Evolutionary conservation across 2,113 vertebrate genomes (phyloP).

Genomic region (Calyptomena viridis): DNA sequence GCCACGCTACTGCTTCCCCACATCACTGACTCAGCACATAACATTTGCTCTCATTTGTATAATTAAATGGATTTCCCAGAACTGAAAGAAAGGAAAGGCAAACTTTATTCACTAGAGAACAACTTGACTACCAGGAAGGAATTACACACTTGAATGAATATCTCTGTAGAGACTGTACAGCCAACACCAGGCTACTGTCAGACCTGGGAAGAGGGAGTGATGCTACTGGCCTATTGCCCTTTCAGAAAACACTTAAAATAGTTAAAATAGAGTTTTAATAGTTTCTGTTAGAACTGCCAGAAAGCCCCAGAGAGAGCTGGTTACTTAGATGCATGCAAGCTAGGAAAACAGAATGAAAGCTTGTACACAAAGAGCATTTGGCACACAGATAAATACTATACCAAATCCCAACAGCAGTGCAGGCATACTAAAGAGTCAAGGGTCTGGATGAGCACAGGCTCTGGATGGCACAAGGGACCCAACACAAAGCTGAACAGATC

Average conservation of each 20-base stretch:
- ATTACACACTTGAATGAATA: conserved; percentile 19
- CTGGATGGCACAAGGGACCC: not conserved
- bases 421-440: not conserved
- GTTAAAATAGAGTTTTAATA: too few relatives aligned
- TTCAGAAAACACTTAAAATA: not conserved
- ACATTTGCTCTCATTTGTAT: not conserved
- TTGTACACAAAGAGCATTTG: not conserved
- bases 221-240: not conserved
- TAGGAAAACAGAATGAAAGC: not conserved
- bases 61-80: conserved; percentile 56
- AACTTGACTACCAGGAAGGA: conserved; percentile 28
- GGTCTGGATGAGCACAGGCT: not conserved
- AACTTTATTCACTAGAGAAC: conserved; percentile 1
- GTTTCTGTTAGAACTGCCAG: not conserved
- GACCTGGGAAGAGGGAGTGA: not conserved
- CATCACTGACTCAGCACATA: conserved; percentile 17
- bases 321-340: not conserved
- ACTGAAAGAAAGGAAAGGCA: conserved; percentile 14
- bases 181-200: not conserved
- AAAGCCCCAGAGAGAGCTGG: not conserved
- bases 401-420: not conserved
- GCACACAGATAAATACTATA: not conserved
- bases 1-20: not conserved
- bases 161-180: not conserved
- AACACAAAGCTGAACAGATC: not conserved